These are phyloP conservation scores for Cynopterus brachyotis DNA, from an alignment of 2,113 vertebrate species.

Conservation along the genomic window DNA sequence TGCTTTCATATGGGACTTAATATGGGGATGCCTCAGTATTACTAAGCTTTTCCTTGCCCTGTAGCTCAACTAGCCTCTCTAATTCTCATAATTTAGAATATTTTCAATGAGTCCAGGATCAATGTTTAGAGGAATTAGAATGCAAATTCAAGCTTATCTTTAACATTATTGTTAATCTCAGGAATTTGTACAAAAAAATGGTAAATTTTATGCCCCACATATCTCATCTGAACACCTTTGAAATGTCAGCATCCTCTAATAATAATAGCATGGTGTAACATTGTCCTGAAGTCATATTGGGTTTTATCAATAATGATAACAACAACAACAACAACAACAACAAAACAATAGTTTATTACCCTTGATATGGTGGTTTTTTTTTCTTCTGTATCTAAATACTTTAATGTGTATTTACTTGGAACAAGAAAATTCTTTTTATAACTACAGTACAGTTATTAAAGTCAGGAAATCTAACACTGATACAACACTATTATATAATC, in stretches of 20 bases:
- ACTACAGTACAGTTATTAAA: not conserved
- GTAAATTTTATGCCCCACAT: not conserved
- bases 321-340: not conserved
- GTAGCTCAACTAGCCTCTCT: not conserved
- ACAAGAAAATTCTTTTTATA: not conserved
- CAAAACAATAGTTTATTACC: not conserved
- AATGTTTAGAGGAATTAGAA: slow-evolving; percentile 13
- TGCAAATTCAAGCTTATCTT: not conserved
- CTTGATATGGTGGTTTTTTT: not conserved
- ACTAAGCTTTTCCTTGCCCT: not conserved
- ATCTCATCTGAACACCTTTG: not conserved
- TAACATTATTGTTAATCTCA: not conserved
- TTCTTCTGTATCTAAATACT: not conserved
- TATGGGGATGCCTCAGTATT: not conserved
- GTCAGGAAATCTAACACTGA: not conserved
- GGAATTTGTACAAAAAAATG: not conserved
- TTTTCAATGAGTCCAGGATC: not conserved
- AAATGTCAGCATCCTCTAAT: not conserved
- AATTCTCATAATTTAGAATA: not conserved
- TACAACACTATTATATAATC: not conserved
- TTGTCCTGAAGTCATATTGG: not conserved
- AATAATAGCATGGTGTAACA: not conserved
- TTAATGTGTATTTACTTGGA: not conserved
- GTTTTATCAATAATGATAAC: not conserved
- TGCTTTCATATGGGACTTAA: not conserved